These are phyloP conservation scores for Junonia oenone DNA, from an alignment of 2,888 invertebrate species.

Conservation along the genomic window DNA sequence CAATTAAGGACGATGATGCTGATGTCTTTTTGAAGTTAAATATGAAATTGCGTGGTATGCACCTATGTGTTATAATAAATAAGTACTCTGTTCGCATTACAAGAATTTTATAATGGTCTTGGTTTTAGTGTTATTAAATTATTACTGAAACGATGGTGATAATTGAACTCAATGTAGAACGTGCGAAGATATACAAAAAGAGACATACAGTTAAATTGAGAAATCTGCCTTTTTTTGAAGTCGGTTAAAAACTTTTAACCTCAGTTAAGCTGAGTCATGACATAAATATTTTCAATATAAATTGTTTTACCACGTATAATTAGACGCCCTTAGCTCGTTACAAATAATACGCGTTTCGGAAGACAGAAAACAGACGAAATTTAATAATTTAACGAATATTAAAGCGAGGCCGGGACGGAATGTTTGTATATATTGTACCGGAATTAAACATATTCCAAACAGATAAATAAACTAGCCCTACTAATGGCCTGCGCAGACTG, in stretches of 20 bases:
- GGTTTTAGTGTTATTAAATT: too few relatives aligned
- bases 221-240: too few relatives aligned
- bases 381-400: background rate
- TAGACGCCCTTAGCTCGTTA: background rate
- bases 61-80: too few relatives aligned
- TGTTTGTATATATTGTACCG: background rate
- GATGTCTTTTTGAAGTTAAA: too few relatives aligned
- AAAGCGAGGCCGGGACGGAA: conserved; percentile 1
- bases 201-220: too few relatives aligned
- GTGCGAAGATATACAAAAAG: too few relatives aligned
- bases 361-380: conserved; percentile 8
- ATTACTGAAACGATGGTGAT: too few relatives aligned
- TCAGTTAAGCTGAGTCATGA: background rate
- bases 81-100: background rate
- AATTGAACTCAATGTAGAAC: too few relatives aligned
- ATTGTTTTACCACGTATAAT: background rate
- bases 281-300: background rate
- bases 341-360: background rate
- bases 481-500: too few relatives aligned
- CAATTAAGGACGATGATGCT: background rate
- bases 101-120: too few relatives aligned
- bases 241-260: background rate
- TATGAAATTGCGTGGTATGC: too few relatives aligned
- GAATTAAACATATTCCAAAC: background rate
- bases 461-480: background rate